phyloP scores from a whole-genome alignment of 2,113 vertebrate species.

The Ceyx cyanopectus region DNA sequence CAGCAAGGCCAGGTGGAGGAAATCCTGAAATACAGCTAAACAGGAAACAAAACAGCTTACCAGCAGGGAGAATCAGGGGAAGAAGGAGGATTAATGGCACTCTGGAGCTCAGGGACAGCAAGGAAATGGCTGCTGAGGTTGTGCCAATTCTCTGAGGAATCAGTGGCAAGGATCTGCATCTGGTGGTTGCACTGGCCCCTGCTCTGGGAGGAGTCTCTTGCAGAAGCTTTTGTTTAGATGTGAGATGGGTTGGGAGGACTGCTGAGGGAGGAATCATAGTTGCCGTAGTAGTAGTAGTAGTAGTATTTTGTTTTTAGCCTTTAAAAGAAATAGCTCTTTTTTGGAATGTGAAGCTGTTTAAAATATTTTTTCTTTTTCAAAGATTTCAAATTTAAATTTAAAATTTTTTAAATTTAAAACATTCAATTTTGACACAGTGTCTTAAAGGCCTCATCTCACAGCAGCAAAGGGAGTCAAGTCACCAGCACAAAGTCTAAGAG shows the following conservation, averaged over 20 bases:
- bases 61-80: background rate
- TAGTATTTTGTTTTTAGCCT: background rate
- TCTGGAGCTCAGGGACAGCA: background rate
- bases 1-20: background rate
- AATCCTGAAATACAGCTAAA: background rate
- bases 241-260: background rate
- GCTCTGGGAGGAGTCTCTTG: background rate
- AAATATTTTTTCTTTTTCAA: background rate
- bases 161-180: fast-evolving
- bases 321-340: background rate
- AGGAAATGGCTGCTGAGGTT: background rate
- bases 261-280: background rate
- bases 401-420: background rate
- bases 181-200: background rate
- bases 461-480: background rate
- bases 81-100: background rate
- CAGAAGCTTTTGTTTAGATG: background rate
- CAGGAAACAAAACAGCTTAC: background rate
- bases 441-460: background rate
- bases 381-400: no score
- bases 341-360: background rate
- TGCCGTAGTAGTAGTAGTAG: background rate
- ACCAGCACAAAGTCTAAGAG: background rate
- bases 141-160: background rate
- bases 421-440: background rate